phyloP scores from a whole-genome alignment of 2,797 vertebrate species.

The Macropus fuliginosus region DNA sequence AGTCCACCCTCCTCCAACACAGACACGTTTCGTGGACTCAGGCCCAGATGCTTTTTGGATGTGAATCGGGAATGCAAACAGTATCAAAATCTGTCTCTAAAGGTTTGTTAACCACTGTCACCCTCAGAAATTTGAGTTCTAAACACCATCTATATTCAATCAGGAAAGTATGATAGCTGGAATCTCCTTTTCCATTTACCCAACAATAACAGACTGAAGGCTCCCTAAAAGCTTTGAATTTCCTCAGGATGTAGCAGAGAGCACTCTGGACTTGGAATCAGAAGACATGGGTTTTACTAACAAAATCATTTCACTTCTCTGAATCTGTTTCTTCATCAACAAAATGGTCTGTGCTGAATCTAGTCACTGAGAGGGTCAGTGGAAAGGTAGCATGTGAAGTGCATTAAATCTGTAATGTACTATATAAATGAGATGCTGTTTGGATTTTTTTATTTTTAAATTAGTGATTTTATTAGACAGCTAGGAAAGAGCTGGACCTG shows the following conservation, averaged over 20 bases:
- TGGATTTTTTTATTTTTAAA: background rate
- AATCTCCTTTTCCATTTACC: slow-evolving; percentile 33
- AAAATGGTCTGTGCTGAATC: background rate
- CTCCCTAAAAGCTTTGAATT: background rate
- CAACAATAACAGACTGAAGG: slow-evolving; percentile 34
- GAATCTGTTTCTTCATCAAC: slow-evolving; percentile 53
- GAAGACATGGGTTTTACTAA: background rate
- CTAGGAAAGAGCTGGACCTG: background rate
- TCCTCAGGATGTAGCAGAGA: slow-evolving; percentile 16
- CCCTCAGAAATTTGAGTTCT: slow-evolving; percentile 78
- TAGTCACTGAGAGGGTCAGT: background rate
- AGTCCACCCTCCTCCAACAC: background rate
- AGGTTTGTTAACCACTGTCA: slow-evolving; percentile 75
- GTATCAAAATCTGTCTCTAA: slow-evolving; percentile 73
- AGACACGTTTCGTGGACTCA: slow-evolving; percentile 51
- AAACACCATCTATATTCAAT: slow-evolving; percentile 81
- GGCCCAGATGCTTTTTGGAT: slow-evolving; percentile 74
- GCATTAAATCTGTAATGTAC: background rate
- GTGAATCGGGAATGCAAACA: slow-evolving; percentile 71
- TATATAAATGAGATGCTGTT: background rate
- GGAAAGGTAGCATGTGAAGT: background rate
- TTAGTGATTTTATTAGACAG: background rate
- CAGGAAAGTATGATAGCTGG: slow-evolving; percentile 60
- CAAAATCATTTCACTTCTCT: slow-evolving; percentile 48
- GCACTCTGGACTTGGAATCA: background rate